A percentile compares a stretch with the other conserved stretches of the same genome.
Conservation (phyloP, 1,140 invertebrate species). For the Popillia japonica region DNA sequence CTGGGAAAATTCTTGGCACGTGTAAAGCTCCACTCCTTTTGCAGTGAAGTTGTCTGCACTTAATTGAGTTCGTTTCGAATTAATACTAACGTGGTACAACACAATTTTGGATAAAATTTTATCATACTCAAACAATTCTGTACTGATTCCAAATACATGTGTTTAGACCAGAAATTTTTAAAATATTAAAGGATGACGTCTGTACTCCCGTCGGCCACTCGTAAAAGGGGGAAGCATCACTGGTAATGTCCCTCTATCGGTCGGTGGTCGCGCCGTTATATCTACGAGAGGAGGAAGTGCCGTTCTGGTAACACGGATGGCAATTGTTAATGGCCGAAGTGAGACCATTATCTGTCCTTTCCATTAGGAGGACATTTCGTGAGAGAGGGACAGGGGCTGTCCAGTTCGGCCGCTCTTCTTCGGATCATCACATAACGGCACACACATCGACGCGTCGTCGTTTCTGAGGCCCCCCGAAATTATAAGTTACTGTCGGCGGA, state of each 20-base stretch:
- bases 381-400: not conserved
- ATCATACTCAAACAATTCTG: too few relatives aligned
- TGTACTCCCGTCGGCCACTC: too few relatives aligned
- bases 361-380: constrained; percentile 4
- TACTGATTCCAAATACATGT: too few relatives aligned
- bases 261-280: not conserved
- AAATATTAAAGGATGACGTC: too few relatives aligned
- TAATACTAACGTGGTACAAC: too few relatives aligned
- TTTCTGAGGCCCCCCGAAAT: not conserved
- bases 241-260: not conserved
- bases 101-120: too few relatives aligned
- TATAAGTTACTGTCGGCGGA: not conserved
- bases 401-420: not conserved
- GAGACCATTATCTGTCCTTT: constrained; percentile 10
- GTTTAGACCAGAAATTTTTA: too few relatives aligned
- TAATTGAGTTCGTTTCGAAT: too few relatives aligned
- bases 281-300: not conserved
- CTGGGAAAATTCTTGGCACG: too few relatives aligned
- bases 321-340: constrained; percentile 9
- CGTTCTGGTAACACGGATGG: not conserved
- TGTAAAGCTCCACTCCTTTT: too few relatives aligned
- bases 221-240: not conserved
- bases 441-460: not conserved
- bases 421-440: not conserved
- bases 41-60: too few relatives aligned